Conservation (phyloP, 2,888 invertebrate species). For the Drosophila birchii region DNA sequence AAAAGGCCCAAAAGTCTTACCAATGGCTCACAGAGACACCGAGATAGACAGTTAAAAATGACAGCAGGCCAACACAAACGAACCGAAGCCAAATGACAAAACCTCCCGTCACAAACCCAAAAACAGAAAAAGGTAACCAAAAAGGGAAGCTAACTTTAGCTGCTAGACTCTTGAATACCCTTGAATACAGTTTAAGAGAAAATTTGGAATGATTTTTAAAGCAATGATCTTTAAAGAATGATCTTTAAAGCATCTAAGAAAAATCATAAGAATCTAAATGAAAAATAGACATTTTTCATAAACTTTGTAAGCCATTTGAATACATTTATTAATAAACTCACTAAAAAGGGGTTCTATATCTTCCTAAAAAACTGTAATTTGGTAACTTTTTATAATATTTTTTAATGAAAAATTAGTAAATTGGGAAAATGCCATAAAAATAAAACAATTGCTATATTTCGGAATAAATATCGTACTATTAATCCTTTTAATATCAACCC, state of each 20-base stretch:
- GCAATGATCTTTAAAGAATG: too few relatives aligned
- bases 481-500: too few relatives aligned
- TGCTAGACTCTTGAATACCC: background rate
- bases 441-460: too few relatives aligned
- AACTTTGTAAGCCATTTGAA: too few relatives aligned
- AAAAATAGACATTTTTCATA: background rate
- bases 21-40: slow-evolving; percentile 47
- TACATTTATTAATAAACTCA: too few relatives aligned
- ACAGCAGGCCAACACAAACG: slow-evolving; percentile 46
- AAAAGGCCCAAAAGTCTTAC: slow-evolving; percentile 7
- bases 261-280: background rate
- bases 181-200: background rate
- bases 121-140: slow-evolving; percentile 22
- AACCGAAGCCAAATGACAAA: slow-evolving; percentile 65
- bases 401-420: too few relatives aligned
- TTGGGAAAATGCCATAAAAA: too few relatives aligned
- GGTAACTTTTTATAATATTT: too few relatives aligned
- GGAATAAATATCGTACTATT: too few relatives aligned
- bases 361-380: too few relatives aligned
- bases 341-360: too few relatives aligned
- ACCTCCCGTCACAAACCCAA: slow-evolving; percentile 43
- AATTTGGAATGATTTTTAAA: background rate
- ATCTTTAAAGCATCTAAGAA: background rate
- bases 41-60: slow-evolving; percentile 72
- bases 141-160: background rate